Evolutionary conservation across 2,888 invertebrate genomes (phyloP), one percentile per base, ranked within the genome.

Genomic region (Caenorhabditis sp.): DNA sequence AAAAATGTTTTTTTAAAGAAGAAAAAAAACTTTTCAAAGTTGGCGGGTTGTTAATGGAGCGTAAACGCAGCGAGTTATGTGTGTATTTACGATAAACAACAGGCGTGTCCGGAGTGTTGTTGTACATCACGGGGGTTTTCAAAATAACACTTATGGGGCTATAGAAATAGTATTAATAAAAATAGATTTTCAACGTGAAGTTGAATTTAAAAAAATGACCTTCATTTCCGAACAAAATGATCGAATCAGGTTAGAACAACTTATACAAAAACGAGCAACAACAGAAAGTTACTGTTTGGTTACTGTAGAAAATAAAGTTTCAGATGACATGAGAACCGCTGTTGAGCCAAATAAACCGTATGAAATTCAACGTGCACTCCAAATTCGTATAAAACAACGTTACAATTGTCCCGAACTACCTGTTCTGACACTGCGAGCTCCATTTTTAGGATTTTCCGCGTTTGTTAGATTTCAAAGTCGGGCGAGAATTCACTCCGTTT

Each of bases 381-480:
- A 65, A 26, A 74, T 74, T 53, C 62, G 73, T 8, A 69, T 74
- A 43, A 74, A 74, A 27, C 69, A 69, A 74, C 50, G 37, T 19
- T 76, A 73, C 62, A 69, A 76, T 61, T 70, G 68, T 31, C 58
- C 55, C 21, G 78, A 78, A 50, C 61, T 70, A 37, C 58, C 61
- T 19, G 26, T 76, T 27, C 57, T 59, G 8, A 51, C 55, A 10
- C 59, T 78, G 58, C 62, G 70, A 17, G 68, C 76, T 36, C 78
- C 78, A 12, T 78, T 76, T 58, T 68, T 65, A 6, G 75, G 78
- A 2, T 78, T 78, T 51, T 70, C 76, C 0, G 68, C 58, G n/a
- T 63, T 61, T 37, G 78, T 78, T 0, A 62, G 76, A 49, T 78
- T 78, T 58, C 76, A 78, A 19, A 73, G 67, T n/a, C 58, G 78